These are phyloP conservation scores for Apotomis capreana DNA, from an alignment of 2,888 invertebrate genomes.

Conservation along the genomic window DNA sequence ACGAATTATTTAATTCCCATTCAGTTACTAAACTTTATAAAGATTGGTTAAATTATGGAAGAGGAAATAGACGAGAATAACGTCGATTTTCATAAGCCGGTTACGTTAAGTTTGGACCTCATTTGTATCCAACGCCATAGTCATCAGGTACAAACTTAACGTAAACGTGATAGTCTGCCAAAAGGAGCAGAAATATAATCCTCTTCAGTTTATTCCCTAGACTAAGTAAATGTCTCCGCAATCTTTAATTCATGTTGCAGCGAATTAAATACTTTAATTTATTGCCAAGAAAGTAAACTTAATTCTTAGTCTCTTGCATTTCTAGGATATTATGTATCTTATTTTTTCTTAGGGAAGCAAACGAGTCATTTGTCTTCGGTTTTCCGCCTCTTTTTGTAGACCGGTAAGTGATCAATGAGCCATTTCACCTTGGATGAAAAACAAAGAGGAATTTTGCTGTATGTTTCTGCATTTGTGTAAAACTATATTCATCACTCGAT, in stretches of 20 bases:
- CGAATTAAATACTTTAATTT: conserved; percentile 26
- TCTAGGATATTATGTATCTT: conserved; percentile 7
- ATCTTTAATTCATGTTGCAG: conserved; percentile 23
- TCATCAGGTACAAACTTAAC: no score
- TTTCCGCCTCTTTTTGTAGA: neutral
- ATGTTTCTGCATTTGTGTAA: neutral
- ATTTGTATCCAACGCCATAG: no score
- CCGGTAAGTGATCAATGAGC: conserved; percentile 4
- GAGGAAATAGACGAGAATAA: no score
- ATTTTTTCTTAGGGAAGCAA: conserved; percentile 1
- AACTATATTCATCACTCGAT: no score
- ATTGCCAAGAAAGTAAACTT: conserved; percentile 22
- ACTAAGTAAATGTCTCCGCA: neutral
- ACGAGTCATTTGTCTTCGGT: conserved; percentile 10
- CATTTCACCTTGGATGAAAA: neutral
- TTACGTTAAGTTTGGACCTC: no score
- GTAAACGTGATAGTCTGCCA: no score
- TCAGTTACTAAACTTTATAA: no score
- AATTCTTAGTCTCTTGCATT: conserved; percentile 9
- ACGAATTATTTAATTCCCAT: no score
- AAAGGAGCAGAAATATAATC: no score
- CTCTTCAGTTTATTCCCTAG: neutral
- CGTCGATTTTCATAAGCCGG: no score
- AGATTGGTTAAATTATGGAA: no score
- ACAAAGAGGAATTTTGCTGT: neutral